Evolutionary conservation across 2,888 invertebrate genomes (phyloP), one percentile per base, ranked within the genome.

Genomic region (Erynnis tages): DNA sequence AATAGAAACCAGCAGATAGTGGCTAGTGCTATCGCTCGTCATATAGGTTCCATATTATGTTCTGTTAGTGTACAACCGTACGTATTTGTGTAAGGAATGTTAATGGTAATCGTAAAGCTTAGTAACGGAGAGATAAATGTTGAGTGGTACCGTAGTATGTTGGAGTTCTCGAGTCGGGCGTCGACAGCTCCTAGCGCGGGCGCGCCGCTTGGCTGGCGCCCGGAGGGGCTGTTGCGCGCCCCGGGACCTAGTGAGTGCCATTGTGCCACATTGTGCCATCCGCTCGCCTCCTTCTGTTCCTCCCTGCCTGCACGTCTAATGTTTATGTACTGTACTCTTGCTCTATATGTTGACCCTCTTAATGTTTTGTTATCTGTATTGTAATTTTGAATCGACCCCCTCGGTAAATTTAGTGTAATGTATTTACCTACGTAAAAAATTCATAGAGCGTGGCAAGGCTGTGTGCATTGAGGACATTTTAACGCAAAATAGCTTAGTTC

Each of bases 361-460:
- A 84, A 82, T 85, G 79, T 87, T 82, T 80, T 85, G 79, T 82
- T 79, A 83, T 82, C 74, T 82, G 84, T 88, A 80, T 82, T 88
- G 82, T 86, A 80, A 71, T 82, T 83, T 83, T 87, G 74, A 78
- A 70, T 79, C 81, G 82, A 81, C 70, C 84, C 84, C 86, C 87
- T 84, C 87, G 88, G 86, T 85, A 83, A 73, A 69, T 71, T 86
- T 89, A 88, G 89, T 88, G 85, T 86, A 81, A 82, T 88, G 84
- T 87, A 79, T 82, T 82, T 81, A 76, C 79, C 79, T 86, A 76
- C 79, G 79, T 86, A 76, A 71, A 69, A 71, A 78, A 85, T 79
- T 88, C 81, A 86, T 90, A 90, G 90, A 90, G 92, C 92, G 92
- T 92, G 92, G 92, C 92, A 91, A 92, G 92, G 92, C 92, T 92